phyloP scores from a whole-genome alignment of 2,113 vertebrate genomes.

The Delphinapterus leucas region DNA sequence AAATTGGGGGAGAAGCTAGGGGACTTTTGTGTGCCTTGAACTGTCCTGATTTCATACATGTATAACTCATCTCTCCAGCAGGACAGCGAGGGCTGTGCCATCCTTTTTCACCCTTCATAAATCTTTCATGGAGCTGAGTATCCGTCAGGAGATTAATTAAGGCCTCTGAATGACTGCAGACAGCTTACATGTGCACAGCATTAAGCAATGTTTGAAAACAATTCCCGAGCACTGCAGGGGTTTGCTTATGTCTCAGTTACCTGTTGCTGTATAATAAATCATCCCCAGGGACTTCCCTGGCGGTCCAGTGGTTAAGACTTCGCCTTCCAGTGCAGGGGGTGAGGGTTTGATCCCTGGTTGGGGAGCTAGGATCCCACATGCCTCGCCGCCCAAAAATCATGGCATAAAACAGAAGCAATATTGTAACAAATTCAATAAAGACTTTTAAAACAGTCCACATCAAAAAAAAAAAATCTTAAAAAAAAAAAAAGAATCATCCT shows the following conservation, averaged over 20 bases:
- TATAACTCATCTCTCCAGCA: background rate
- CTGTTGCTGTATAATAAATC: background rate
- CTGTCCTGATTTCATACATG: background rate
- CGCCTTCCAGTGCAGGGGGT: too few species aligned
- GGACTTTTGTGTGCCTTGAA: background rate
- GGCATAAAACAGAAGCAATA: too few species aligned
- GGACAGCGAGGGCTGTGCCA: background rate
- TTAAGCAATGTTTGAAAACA: background rate
- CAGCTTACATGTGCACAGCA: background rate
- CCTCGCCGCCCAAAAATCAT: too few species aligned
- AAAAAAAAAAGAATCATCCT: background rate
- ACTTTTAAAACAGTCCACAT: too few species aligned
- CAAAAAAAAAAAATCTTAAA: too few species aligned
- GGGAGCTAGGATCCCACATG: too few species aligned
- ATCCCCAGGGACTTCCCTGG: background rate
- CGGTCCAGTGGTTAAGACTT: too few species aligned
- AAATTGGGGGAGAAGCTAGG: background rate
- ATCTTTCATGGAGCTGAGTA: background rate
- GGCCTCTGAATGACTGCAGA: background rate
- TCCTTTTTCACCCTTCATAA: background rate
- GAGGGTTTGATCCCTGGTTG: too few species aligned
- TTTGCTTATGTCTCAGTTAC: constrained; percentile 10
- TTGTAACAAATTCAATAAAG: too few species aligned
- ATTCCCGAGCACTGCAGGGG: background rate
- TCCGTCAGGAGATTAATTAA: background rate